phyloP scores from a whole-genome alignment of 2,797 vertebrate species.

The Cynodonichthys magdalenae region DNA sequence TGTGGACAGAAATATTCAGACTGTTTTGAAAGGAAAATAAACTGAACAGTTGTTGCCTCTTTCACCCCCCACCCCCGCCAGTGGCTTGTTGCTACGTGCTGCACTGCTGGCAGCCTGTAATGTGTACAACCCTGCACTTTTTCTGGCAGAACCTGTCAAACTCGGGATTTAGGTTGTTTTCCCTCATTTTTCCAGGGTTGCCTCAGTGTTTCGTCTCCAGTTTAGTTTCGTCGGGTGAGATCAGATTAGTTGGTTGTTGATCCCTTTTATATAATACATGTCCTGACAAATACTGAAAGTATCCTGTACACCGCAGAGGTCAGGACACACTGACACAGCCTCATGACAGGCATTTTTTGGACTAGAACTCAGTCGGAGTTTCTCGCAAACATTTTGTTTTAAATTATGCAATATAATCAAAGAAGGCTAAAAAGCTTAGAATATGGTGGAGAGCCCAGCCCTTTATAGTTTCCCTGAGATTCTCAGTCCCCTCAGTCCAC shows the following conservation, averaged over 20 bases:
- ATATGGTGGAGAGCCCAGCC: slow-evolving; percentile 31
- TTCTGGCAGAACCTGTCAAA: slow-evolving; percentile 44
- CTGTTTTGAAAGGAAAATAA: slow-evolving; percentile 23
- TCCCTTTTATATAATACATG: not conserved
- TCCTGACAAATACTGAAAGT: not conserved
- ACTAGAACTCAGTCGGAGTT: too few relatives aligned
- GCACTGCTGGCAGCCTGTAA: slow-evolving; percentile 47
- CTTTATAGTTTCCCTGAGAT: slow-evolving; percentile 6
- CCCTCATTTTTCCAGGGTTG: slow-evolving; percentile 19
- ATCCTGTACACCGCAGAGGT: not conserved
- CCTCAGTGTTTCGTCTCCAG: slow-evolving; percentile 39
- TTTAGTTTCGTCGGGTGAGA: slow-evolving; percentile 8
- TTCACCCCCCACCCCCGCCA: not conserved
- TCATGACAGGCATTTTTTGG: not conserved
- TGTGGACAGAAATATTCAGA: slow-evolving; percentile 23
- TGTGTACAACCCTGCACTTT: slow-evolving; percentile 50
- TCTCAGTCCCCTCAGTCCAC: slow-evolving; percentile 6
- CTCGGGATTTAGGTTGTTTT: slow-evolving; percentile 12
- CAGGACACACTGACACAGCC: not conserved
- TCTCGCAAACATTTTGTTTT: slow-evolving; percentile 3
- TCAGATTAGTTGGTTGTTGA: slow-evolving; percentile 13
- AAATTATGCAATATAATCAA: slow-evolving; percentile 15
- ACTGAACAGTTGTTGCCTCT: slow-evolving; percentile 14
- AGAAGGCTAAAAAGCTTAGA: slow-evolving; percentile 25
- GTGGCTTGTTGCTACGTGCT: slow-evolving; percentile 28